phyloP scores from a whole-genome alignment of 1,140 invertebrate species.

The Neodiprion virginianus region DNA sequence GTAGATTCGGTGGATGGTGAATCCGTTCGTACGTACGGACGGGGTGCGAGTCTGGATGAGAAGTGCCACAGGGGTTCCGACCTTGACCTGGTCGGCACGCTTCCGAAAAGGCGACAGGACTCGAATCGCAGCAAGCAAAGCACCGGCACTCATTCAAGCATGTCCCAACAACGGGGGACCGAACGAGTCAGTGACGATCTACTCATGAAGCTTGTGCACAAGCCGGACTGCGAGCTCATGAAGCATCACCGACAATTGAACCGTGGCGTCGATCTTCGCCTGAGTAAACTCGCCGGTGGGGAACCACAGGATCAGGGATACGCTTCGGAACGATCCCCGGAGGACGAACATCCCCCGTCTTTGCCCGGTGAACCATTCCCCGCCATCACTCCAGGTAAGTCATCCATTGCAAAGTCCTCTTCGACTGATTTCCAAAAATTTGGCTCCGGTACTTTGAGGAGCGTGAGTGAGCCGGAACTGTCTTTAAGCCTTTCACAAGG shows the following conservation, averaged over 20 bases:
- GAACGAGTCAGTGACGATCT: constrained; percentile 38
- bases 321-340: constrained; percentile 77
- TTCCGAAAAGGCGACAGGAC: constrained; percentile 49
- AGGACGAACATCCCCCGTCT: constrained; percentile 75
- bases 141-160: neutral
- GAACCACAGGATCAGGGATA: constrained; percentile 78
- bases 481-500: too few relatives aligned
- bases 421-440: too few relatives aligned
- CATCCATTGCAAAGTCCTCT: neutral
- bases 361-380: constrained; percentile 61
- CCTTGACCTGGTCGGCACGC: constrained; percentile 48
- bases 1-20: constrained; percentile 31
- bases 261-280: constrained; percentile 46
- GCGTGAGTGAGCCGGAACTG: too few relatives aligned
- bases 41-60: constrained; percentile 39
- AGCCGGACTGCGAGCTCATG: constrained; percentile 49
- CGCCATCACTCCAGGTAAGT: constrained; percentile 45
- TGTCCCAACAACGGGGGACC: neutral
- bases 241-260: constrained; percentile 46
- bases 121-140: constrained; percentile 23
- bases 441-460: too few relatives aligned
- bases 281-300: constrained; percentile 63
- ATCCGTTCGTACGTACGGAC: constrained; percentile 37
- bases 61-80: constrained; percentile 47
- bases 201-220: constrained; percentile 47